phyloP scores from a whole-genome alignment of 2,797 vertebrate genomes.

The Darevskia nairensis region DNA sequence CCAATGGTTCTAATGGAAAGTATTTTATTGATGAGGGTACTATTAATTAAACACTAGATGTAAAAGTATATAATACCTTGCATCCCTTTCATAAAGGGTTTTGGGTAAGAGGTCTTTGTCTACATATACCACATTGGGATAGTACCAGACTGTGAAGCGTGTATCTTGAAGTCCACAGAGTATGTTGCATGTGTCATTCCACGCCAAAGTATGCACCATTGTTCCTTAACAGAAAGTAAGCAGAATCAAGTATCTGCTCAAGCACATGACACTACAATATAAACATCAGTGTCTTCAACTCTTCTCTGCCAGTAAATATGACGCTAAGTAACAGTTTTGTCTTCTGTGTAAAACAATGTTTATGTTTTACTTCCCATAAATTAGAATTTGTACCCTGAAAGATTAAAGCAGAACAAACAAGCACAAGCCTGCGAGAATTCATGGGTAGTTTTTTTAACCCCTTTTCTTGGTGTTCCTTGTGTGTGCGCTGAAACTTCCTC shows the following conservation, averaged over 20 bases:
- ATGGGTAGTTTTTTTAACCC: background rate
- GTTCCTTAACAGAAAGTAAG: conserved; percentile 81
- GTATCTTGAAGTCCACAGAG: conserved; percentile 93
- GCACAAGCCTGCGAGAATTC: background rate
- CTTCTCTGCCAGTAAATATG: background rate
- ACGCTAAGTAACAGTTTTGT: background rate
- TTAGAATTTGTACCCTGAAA: background rate
- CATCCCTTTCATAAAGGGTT: conserved; percentile 88
- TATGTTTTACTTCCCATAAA: background rate
- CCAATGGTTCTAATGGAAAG: background rate
- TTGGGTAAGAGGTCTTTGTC: conserved; percentile 93
- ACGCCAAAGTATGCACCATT: conserved; percentile 93
- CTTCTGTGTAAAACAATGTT: background rate
- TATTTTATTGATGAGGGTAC: background rate
- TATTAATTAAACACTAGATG: background rate
- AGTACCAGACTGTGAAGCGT: conserved; percentile 91
- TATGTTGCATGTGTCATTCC: conserved; percentile 92
- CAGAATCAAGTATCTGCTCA: background rate
- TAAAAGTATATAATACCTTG: conserved; percentile 80
- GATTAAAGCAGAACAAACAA: background rate
- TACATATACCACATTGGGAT: conserved; percentile 89
- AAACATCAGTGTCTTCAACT: conserved; percentile 6
- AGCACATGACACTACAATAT: background rate
- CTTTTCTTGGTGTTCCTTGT: background rate
- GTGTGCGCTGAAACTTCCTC: background rate